Base-by-base conservation (phyloP, 1,140 invertebrate species). In the Battus philenor region DNA sequence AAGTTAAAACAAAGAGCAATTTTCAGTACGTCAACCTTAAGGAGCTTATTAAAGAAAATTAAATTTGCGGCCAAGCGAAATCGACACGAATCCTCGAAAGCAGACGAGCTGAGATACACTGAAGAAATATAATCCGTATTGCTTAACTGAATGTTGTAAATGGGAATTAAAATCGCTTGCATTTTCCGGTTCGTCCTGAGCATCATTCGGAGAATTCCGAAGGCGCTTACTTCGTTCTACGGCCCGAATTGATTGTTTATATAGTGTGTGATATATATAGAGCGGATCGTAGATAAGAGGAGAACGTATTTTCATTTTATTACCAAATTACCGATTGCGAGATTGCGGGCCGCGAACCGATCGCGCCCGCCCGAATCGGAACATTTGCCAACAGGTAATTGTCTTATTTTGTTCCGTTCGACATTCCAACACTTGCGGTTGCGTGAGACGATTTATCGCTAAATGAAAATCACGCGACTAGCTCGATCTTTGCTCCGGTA, bases 261-360 rank as follows among this genome's bases (percentile, higher is more conserved):
- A 81, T 74, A 78, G 77, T 61, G 46, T 47, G 57, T 63, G 66
- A 70, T 82, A 68, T 74, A 68, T 79, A 80, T 78, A 80, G 68
- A 67, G 47, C 54, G 76, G 79, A 85, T 83, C 70, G 68, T 74
- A 76, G 81, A 85, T 85, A 85, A 85, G 76, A 47, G 46, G 68
- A 49, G 75, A 81, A 59, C 66, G 77, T 81, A 81, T 85, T 83
- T 84, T 83, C 81, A 78, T 81, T 85, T 85, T 85, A 85, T 85
- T 85, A 82, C 79, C 79, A 83, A 85, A 85, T 85, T 85, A 81
- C 81, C 81, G 81, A 85, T 85, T 71, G 68, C n/a, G 47, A 74
- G 81, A 85, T 85, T 73, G 69, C 47, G 60, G 22, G 50, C 53
- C 48, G 59, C 48, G 57, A 51, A 59, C 27, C 69, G 78, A 82